These are phyloP conservation scores for Noctuana brunneofusca DNA, from an alignment of 2,888 invertebrate genomes.

Conservation along the genomic window DNA sequence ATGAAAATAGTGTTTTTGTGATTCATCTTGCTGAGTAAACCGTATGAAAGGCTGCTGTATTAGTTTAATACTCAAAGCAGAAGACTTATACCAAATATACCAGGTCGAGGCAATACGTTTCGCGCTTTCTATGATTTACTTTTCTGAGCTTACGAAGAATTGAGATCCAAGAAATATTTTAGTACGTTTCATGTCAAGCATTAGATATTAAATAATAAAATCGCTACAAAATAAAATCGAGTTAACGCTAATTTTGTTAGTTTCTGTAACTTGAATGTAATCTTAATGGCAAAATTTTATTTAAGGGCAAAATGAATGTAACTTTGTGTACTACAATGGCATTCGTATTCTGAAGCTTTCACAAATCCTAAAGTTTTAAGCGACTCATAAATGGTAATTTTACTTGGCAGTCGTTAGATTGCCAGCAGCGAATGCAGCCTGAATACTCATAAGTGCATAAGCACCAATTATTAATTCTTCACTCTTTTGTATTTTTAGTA, in stretches of 20 bases:
- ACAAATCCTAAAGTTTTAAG: too few species aligned
- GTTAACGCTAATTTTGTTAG: too few species aligned
- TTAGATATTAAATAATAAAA: background rate
- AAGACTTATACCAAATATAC: conserved; percentile 16
- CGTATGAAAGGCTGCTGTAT: conserved; percentile 1
- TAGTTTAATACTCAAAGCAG: conserved; percentile 14
- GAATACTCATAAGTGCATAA: too few species aligned
- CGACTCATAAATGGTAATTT: too few species aligned
- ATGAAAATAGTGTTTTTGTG: conserved; percentile 21
- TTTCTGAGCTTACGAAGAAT: background rate
- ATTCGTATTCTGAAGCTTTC: too few species aligned
- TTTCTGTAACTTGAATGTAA: too few species aligned
- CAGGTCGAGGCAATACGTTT: conserved; percentile 15
- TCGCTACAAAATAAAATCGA: background rate
- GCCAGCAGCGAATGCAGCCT: too few species aligned
- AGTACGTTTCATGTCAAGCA: background rate
- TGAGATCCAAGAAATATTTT: background rate
- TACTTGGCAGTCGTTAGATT: too few species aligned
- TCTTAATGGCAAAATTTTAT: too few species aligned
- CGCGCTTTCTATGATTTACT: conserved; percentile 4
- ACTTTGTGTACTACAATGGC: too few species aligned
- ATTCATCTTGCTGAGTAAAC: conserved; percentile 20
- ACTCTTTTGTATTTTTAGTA: too few species aligned
- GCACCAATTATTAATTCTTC: conserved; percentile 29
- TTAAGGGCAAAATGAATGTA: too few species aligned